Base-by-base conservation (phyloP, 2,888 invertebrate genomes). In the Chydorus sphaericus region DNA sequence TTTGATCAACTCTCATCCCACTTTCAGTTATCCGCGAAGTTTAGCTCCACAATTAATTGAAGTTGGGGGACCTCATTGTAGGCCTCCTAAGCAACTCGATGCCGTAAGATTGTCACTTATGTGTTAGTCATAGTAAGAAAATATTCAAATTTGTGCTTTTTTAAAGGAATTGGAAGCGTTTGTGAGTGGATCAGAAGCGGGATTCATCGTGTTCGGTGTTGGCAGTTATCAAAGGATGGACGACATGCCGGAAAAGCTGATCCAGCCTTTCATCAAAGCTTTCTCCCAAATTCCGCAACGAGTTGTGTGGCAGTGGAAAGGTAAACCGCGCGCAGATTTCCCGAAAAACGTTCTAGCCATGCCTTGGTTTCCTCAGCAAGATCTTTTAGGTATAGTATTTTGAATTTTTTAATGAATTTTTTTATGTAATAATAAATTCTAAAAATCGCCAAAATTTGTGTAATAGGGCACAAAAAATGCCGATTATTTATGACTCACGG, bases 401-500 rank as follows among this genome's bases (percentile, higher is more conserved):
- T 28, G 28, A 29, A 56, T 2, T 4, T 10, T 18, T 20, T n/a
- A 16, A 11, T 28, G 23, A 7, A n/a, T 7, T 10, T 14, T 18
- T 5, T 28, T 14, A 38, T 16, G 11, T 26, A 26, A 26, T 26
- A 5, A 26, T 44, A 3, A 8, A 18, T 44, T 3, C 4, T 18
- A n/a, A n/a, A n/a, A n/a, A n/a, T n/a, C n/a, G n/a, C n/a, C n/a
- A n/a, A n/a, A n/a, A n/a, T 10, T n/a, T n/a, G 18, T 8, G 20
- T 36, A 3, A 11, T 48, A 64, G 66, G 64, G 1, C 66, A 70
- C 54, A 62, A 62, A 10, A 65, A 65, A 10, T 63, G 66, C 3
- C 61, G 60, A n/a, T 65, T 66, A 4, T 67, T 70, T 59, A 63
- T 70, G 57, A 67, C 67, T 14, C 70, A 70, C 61, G 70, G 69